Conservation (phyloP, 1,140 invertebrate genomes). For the Mizuhopecten yessoensis region DNA sequence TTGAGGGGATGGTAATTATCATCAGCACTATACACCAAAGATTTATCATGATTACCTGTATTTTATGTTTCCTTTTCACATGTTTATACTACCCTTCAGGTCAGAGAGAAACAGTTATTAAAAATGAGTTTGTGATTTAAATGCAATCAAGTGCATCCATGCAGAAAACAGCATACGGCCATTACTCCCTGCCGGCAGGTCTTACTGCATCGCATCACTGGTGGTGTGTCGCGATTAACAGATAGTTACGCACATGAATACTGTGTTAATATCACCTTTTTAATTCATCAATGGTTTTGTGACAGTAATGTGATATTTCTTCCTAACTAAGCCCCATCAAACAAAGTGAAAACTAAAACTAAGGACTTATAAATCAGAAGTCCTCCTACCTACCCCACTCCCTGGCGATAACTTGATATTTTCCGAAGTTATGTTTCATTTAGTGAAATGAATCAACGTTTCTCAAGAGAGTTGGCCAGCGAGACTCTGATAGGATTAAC, state of each 20-base stretch:
- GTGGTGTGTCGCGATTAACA: slow-evolving; percentile 19
- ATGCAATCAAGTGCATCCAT: not conserved
- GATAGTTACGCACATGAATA: slow-evolving; percentile 23
- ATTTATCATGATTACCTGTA: too few species aligned
- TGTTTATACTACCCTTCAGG: not conserved
- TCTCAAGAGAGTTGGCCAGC: not conserved
- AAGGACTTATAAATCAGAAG: slow-evolving; percentile 8
- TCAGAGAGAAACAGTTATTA: not conserved
- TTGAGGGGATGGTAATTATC: too few species aligned
- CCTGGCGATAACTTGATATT: slow-evolving; percentile 12
- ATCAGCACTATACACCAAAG: too few species aligned
- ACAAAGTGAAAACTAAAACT: slow-evolving; percentile 8
- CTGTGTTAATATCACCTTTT: slow-evolving; percentile 12
- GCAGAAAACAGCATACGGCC: slow-evolving; percentile 30
- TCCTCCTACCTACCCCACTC: not conserved
- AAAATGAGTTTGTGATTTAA: slow-evolving; percentile 36
- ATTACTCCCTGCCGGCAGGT: not conserved
- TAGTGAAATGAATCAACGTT: slow-evolving; percentile 27
- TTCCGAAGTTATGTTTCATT: slow-evolving; percentile 22
- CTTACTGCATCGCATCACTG: not conserved
- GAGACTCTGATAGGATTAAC: slow-evolving; percentile 9
- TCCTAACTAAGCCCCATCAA: slow-evolving; percentile 19
- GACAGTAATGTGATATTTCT: not conserved
- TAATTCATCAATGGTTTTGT: slow-evolving; percentile 9
- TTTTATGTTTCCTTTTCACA: not conserved